These are phyloP conservation scores for Falco concolor DNA, from an alignment of 2,797 vertebrate genomes.

Conservation along the genomic window DNA sequence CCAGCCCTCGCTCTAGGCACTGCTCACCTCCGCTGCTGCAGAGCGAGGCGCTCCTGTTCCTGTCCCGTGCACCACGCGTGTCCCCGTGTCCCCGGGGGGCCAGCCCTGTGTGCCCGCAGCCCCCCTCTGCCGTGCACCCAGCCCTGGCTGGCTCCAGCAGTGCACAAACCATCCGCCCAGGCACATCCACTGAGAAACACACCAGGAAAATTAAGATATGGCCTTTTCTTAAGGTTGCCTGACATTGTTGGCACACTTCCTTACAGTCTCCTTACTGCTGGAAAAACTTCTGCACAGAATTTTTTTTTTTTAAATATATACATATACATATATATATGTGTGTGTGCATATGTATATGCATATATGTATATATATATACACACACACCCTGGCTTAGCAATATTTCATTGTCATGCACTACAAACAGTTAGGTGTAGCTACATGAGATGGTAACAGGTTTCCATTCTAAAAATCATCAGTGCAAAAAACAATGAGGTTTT, in stretches of 20 bases:
- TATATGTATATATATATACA: neutral
- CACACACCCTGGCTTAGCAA: slow-evolving; percentile 56
- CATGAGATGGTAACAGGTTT: slow-evolving; percentile 78
- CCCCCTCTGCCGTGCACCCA: neutral
- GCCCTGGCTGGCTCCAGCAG: neutral
- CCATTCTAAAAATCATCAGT: slow-evolving; percentile 81
- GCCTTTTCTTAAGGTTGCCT: slow-evolving; percentile 60
- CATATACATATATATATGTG: neutral
- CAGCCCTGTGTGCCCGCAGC: neutral
- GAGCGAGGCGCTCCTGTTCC: neutral
- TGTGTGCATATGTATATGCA: neutral
- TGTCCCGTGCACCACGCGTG: rapidly evolving
- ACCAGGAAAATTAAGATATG: slow-evolving; percentile 48
- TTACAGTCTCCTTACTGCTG: slow-evolving; percentile 47
- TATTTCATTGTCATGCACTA: slow-evolving; percentile 66
- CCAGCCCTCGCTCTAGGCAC: slow-evolving; percentile 24
- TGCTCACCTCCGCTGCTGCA: neutral
- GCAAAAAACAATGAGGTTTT: slow-evolving; percentile 86
- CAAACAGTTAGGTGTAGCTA: slow-evolving; percentile 62
- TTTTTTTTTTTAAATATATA: neutral
- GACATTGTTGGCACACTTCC: slow-evolving; percentile 36
- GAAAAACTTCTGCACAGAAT: slow-evolving; percentile 49
- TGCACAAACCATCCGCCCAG: neutral
- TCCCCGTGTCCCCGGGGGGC: neutral
- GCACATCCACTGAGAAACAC: slow-evolving; percentile 12